Base-by-base conservation (phyloP, 2,113 vertebrate genomes). In the Maccullochella peelii region DNA sequence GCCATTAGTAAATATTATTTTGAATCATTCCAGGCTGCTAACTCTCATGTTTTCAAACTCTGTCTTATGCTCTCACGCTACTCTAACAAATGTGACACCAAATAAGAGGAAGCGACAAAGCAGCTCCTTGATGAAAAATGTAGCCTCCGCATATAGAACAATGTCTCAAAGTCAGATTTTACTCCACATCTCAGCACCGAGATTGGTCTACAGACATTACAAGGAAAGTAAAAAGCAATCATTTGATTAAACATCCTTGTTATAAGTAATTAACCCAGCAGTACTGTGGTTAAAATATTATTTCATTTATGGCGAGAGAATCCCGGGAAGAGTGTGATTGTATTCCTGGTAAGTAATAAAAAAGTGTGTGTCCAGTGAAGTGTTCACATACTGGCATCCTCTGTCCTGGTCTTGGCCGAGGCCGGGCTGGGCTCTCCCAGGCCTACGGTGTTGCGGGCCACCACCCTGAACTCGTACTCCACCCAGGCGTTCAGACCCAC, bases 401-500 rank as follows among this genome's bases (percentile, higher is more conserved):
- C 97, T 68, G 98, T 99, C 93, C 97, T 97, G 95, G 97, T 97
- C 96, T 97, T 99, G 94, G 95, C 93, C 65, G 98, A 99, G 79
- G 97, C 89, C 3, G 96, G 96, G 93, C 98, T 99, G 80, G 98
- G 98, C 79, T 97, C 97, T 90, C 98, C 98, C 77, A 97, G 96
- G 87, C 98, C 98, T 8, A 99, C 96, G 69, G 89, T 94, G 88
- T 99, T 99, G 91, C 94, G 97, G 88, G 97, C 97, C 75, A 99
- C 97, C 72, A 98, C 96, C 79, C 98, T 97, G 82, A 99, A 99
- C 94, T 99, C 97, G n/a, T 99, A 99, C 94, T 99, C 98, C 91
- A 99, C 98, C 98, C 98, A 99, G 36, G 98, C 97, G 38, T 97
- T 99, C 92, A 99, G 94, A 82, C 97, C 97, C 62, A 97, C 97